Conservation (phyloP, 2,113 vertebrate species). For the Sinocyclocheilus maitianheensis region DNA sequence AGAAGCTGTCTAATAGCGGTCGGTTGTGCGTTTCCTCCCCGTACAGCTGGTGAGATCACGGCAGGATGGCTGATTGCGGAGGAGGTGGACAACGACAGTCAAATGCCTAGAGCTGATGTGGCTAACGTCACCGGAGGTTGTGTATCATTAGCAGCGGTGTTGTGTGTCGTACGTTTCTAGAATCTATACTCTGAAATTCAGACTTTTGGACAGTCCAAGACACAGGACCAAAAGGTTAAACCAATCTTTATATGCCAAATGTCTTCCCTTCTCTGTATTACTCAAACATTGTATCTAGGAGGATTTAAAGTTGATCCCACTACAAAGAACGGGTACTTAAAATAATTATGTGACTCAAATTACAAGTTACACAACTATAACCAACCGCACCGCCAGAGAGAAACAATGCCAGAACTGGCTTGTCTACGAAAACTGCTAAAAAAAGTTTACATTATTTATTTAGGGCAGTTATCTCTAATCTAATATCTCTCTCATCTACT, state of each 20-base stretch:
- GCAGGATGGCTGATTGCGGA: background rate
- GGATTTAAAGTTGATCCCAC: background rate
- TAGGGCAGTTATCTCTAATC: too few relatives aligned
- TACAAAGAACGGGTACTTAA: background rate
- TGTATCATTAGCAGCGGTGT: background rate
- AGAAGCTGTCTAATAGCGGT: slow-evolving; percentile 23
- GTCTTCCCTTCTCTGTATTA: background rate
- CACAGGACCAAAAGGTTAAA: background rate
- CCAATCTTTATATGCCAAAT: background rate
- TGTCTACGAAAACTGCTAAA: background rate
- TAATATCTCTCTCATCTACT: too few relatives aligned
- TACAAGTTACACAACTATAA: background rate
- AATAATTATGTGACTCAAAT: background rate
- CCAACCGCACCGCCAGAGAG: background rate
- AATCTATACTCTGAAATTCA: background rate
- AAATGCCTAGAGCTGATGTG: background rate
- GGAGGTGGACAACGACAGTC: background rate
- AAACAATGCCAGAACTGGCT: background rate
- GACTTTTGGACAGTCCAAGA: background rate
- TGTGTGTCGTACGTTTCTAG: background rate
- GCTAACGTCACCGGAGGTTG: background rate
- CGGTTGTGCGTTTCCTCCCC: background rate
- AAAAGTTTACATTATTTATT: too few relatives aligned
- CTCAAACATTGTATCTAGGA: background rate
- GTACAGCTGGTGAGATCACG: slow-evolving; percentile 21